Evolutionary conservation across 2,888 invertebrate species (phyloP).

Genomic region (Rambutsinella grinnellia): DNA sequence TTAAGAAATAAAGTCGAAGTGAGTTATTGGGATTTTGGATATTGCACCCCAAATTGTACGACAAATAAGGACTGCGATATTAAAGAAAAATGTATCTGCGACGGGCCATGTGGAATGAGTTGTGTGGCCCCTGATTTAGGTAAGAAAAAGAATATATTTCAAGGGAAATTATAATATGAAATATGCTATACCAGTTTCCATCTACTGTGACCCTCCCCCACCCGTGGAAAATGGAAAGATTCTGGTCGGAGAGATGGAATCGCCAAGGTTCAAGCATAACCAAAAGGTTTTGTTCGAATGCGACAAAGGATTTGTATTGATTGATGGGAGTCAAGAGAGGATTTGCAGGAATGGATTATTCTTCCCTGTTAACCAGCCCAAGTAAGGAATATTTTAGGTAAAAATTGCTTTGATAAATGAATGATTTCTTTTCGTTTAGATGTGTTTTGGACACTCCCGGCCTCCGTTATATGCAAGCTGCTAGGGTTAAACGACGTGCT

Average conservation of each 20-base stretch:
- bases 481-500: slow-evolving; percentile 68
- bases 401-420: neutral
- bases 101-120: slow-evolving; percentile 82
- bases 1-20: slow-evolving; percentile 41
- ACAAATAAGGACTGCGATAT: slow-evolving; percentile 92
- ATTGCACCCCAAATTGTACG: slow-evolving; percentile 36
- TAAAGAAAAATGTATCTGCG: slow-evolving; percentile 95
- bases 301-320: slow-evolving; percentile 88
- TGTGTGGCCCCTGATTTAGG: slow-evolving; percentile 76
- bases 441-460: slow-evolving; percentile 91
- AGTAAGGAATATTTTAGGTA: slow-evolving; percentile 53
- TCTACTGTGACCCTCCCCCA: slow-evolving; percentile 93
- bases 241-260: slow-evolving; percentile 95
- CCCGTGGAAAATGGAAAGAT: slow-evolving; percentile 94
- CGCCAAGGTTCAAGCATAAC: slow-evolving; percentile 89
- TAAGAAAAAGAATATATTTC: slow-evolving; percentile 5
- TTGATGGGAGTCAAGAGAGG: slow-evolving; percentile 91
- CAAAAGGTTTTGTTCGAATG: slow-evolving; percentile 97
- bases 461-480: slow-evolving; percentile 81
- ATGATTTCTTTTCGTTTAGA: slow-evolving; percentile 68
- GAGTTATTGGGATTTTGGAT: slow-evolving; percentile 44
- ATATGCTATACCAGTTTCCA: slow-evolving; percentile 36
- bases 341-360: slow-evolving; percentile 95
- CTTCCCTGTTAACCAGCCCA: slow-evolving; percentile 83
- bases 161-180: too few species aligned